A percentile compares a stretch with the other conserved stretches of the same genome.
These are phyloP conservation scores for Pterocles burchelli DNA, from an alignment of 2,113 vertebrate genomes.

Conservation along the genomic window DNA sequence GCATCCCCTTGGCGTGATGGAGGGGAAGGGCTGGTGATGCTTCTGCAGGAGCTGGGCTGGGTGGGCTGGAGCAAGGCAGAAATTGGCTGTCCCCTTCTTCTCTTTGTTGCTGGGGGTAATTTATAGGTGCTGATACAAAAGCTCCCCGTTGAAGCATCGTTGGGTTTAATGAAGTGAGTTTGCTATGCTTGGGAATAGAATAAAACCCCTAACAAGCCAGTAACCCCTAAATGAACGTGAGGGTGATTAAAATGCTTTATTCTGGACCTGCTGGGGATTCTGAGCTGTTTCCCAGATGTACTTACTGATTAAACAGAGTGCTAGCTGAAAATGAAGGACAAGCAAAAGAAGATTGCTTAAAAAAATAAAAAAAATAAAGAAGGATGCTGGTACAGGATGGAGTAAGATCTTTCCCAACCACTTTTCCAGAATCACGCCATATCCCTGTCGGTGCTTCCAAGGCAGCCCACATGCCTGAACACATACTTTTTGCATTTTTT, in stretches of 20 bases:
- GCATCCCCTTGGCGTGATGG: fast-evolving
- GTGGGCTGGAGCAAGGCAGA: background rate
- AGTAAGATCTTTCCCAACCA: background rate
- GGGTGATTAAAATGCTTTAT: background rate
- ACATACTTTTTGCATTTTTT: background rate
- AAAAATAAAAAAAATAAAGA: background rate
- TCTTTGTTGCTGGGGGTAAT: background rate
- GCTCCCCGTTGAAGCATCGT: background rate
- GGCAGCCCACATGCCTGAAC: background rate
- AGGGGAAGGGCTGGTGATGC: background rate
- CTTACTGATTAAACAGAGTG: background rate
- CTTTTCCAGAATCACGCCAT: background rate
- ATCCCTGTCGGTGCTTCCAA: background rate
- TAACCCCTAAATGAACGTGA: background rate
- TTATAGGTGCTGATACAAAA: background rate
- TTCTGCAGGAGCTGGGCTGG: background rate
- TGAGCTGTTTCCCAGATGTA: background rate
- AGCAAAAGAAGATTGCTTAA: background rate
- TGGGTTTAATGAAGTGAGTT: slow-evolving; percentile 36
- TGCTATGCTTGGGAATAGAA: background rate
- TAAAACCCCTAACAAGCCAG: background rate
- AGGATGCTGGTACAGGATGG: background rate
- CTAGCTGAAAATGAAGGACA: background rate
- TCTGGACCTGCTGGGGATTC: background rate
- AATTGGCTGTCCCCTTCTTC: background rate